Evolutionary conservation across 2,113 vertebrate genomes (phyloP).

Genomic region (Himantopus leucocephalus): DNA sequence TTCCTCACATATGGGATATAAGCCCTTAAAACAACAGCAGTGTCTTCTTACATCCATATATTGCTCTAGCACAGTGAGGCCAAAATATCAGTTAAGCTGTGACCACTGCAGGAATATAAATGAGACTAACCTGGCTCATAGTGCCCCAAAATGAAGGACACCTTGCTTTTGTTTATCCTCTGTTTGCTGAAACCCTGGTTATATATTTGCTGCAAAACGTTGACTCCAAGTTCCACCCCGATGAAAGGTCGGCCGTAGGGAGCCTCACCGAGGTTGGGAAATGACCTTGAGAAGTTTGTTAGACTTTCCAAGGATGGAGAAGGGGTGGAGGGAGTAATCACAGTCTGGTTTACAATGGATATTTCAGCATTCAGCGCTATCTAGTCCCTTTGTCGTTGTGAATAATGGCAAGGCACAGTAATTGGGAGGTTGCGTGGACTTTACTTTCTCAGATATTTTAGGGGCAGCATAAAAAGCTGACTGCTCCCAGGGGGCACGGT

Average conservation of each 20-base stretch:
- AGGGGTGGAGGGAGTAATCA: neutral
- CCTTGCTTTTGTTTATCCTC: neutral
- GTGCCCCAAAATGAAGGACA: neutral
- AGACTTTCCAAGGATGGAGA: neutral
- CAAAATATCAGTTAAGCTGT: neutral
- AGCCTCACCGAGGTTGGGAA: neutral
- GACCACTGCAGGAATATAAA: neutral
- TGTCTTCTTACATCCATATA: neutral
- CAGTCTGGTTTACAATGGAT: neutral
- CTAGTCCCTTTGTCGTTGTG: neutral
- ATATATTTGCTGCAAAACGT: neutral
- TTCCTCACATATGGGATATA: neutral
- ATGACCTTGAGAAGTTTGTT: neutral
- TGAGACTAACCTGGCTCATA: neutral
- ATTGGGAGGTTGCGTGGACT: neutral
- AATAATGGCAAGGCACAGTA: neutral
- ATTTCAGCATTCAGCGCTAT: neutral
- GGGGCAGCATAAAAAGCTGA: constrained; percentile 13
- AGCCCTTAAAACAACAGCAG: neutral
- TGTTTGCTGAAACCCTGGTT: neutral
- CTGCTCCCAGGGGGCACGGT: constrained; percentile 10
- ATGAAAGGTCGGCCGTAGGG: fast-evolving
- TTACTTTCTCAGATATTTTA: neutral
- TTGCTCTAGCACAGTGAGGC: neutral
- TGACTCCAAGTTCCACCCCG: neutral